A percentile compares a stretch with the other conserved stretches of the same genome.
These are phyloP conservation scores for Euthynnus affinis DNA, from an alignment of 2,797 vertebrate genomes.

Conservation along the genomic window DNA sequence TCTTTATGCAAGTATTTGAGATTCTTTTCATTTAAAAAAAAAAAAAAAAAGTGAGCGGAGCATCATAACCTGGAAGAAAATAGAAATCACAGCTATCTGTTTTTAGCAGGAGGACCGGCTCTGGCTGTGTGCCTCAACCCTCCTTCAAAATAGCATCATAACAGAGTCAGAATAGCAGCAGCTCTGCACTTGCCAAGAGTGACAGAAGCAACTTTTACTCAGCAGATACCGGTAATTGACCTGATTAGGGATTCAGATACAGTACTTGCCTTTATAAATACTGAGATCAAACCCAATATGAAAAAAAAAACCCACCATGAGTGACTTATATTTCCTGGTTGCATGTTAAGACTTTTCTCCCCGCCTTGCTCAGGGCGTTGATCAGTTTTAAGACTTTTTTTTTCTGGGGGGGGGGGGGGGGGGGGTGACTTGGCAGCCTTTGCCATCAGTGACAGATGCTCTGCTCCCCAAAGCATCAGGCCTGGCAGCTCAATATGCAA, in stretches of 20 bases:
- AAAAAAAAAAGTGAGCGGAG: no score
- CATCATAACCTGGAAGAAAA: conserved; percentile 41
- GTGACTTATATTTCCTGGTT: conserved; percentile 18
- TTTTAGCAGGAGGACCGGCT: conserved; percentile 29
- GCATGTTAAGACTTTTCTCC: conserved; percentile 2
- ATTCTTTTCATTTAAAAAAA: no score
- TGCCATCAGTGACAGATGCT: conserved; percentile 69
- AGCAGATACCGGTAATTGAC: conserved; percentile 28
- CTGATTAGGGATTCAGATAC: conserved; percentile 32
- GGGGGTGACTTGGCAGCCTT: conserved; percentile 48
- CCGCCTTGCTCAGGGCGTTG: conserved; percentile 15
- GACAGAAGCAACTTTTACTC: conserved; percentile 42
- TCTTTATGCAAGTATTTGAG: neutral
- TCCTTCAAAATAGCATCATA: conserved; percentile 49
- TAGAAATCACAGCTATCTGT: conserved; percentile 29
- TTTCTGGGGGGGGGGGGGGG: neutral
- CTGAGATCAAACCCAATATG: conserved; percentile 28
- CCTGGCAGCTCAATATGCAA: conserved; percentile 59
- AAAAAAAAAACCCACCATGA: neutral
- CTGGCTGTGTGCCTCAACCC: conserved; percentile 33
- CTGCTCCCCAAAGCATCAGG: conserved; percentile 58
- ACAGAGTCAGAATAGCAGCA: conserved; percentile 40
- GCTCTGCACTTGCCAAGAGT: conserved; percentile 41
- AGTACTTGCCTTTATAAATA: conserved; percentile 15
- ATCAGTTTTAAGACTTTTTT: conserved; percentile 53